Evolutionary conservation across 2,888 invertebrate genomes (phyloP), one percentile per base, ranked within the genome.

Genomic region (Microchrysa polita): DNA sequence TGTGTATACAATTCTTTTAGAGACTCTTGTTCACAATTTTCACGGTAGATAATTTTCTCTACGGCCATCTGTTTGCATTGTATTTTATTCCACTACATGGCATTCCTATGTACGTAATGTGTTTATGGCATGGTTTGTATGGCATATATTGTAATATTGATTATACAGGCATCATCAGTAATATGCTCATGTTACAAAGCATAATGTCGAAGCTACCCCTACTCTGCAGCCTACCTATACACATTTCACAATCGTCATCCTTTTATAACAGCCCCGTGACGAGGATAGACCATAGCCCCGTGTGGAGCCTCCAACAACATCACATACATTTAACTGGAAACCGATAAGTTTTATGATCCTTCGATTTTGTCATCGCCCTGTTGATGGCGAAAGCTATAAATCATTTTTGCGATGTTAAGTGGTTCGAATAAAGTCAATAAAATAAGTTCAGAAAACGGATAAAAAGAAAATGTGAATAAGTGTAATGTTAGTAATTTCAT

Each of bases 1-100:
- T 34, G 27, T 44, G 20, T 69, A 23, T 55, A 52, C 34, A 16
- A 16, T 55, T 69, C 57, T 57, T 69, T 9, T 4, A 16, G 27
- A 57, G 52, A 23, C 14, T 18, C 27, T 57, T 20, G 57, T 27
- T 40, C 27, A 69, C 69, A 69, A 69, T 42, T 69, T 57, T 40
- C 69, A 55, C 57, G 42, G 57, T 40, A 69, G 69, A 69, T 69
- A 20, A 69, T 69, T 69, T 69, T 57, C 69, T 57, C 20, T n/a
- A n/a, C n/a, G 55, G 57, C 69, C 69, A 69, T 69, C 69, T 69
- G 69, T 69, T 69, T 69, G 69, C 55, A 40, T 55, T 69, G 55
- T 40, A n/a, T 42, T 40, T 18, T 18, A 34, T 34, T 34, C 27
- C 4, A 34, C 27, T 34, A 34, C 27, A 7, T 34, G 27, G 27